These are phyloP conservation scores for Rhinella marina DNA, from an alignment of 2,797 vertebrate genomes.

Conservation along the genomic window DNA sequence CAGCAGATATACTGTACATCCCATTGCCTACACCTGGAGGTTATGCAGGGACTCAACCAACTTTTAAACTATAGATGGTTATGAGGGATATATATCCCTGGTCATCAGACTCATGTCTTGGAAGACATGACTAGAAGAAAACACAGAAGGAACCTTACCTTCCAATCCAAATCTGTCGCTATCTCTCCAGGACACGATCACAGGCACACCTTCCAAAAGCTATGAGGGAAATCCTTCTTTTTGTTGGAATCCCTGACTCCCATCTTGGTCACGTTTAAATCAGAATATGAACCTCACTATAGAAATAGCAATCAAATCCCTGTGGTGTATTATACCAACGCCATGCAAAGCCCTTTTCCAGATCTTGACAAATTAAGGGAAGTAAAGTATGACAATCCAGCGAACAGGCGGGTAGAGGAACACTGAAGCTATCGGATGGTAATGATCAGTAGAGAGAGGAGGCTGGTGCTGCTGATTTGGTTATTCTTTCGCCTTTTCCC, in stretches of 20 bases:
- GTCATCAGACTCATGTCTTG: conserved; percentile 56
- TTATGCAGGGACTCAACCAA: conserved; percentile 72
- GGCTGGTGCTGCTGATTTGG: conserved; percentile 66
- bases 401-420: conserved; percentile 66
- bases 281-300: conserved; percentile 71
- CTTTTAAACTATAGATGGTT: conserved; percentile 73
- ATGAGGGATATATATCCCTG: conserved; percentile 63
- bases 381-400: conserved; percentile 65
- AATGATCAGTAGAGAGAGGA: conserved; percentile 61
- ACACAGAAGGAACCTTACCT: conserved; percentile 81
- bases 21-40: not conserved
- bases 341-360: conserved; percentile 29
- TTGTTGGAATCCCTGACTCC: conserved; percentile 86
- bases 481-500: conserved; percentile 66
- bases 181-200: conserved; percentile 93
- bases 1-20: not conserved
- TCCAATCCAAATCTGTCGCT: conserved; percentile 98
- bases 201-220: conserved; percentile 79
- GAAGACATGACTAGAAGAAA: conserved; percentile 63
- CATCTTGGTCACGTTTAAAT: conserved; percentile 85
- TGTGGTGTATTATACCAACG: conserved; percentile 28
- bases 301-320: conserved; percentile 32
- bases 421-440: conserved; percentile 65
- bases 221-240: conserved; percentile 78
- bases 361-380: conserved; percentile 36